Evolutionary conservation across 2,797 vertebrate genomes (phyloP).

Genomic region (Pristis pectinata): DNA sequence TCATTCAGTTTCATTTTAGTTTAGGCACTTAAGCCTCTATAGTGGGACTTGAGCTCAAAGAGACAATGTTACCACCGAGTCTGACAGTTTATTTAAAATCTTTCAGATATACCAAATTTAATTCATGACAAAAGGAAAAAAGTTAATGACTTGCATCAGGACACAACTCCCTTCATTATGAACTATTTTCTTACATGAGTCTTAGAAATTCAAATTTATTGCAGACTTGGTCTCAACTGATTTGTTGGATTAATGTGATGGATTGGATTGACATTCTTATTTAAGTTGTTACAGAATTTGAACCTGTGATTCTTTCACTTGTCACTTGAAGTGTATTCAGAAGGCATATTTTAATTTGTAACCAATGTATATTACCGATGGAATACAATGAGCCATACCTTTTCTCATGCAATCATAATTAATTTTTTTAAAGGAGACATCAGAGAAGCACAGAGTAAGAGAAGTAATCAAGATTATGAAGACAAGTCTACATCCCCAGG

Average conservation of each 20-base stretch:
- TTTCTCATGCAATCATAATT: background rate
- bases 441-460: no score
- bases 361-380: background rate
- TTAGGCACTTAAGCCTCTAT: background rate
- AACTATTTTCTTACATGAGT: background rate
- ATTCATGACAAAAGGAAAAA: background rate
- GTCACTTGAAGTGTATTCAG: background rate
- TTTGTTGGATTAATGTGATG: background rate
- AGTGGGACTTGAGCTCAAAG: background rate
- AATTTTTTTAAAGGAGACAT: background rate
- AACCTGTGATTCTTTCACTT: constrained; percentile 1
- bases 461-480: background rate
- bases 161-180: background rate
- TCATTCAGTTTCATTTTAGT: background rate
- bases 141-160: background rate
- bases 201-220: background rate
- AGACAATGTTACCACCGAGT: background rate
- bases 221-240: background rate
- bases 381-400: background rate
- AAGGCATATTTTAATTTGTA: background rate
- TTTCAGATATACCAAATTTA: background rate
- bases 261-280: background rate
- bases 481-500: background rate
- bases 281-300: background rate
- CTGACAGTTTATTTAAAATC: background rate